Evolutionary conservation across 2,797 vertebrate genomes (phyloP).

Genomic region (Sebastes trivittatus): DNA sequence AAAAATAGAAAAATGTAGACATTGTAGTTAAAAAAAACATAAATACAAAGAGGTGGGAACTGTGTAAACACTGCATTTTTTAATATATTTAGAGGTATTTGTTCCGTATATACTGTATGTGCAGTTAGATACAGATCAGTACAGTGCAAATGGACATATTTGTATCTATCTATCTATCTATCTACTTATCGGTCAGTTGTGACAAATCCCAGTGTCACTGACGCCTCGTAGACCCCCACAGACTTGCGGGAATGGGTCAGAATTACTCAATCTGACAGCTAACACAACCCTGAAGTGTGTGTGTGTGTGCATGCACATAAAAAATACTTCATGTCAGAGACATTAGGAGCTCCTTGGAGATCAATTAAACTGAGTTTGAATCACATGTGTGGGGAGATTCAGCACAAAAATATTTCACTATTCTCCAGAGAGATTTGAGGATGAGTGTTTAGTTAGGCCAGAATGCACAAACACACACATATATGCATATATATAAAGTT

Average conservation of each 20-base stretch:
- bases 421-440: background rate
- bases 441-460: background rate
- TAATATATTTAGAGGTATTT: no score
- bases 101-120: no score
- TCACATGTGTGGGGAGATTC: background rate
- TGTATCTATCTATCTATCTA: background rate
- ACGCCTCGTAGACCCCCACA: background rate
- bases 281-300: background rate
- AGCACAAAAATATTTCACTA: constrained; percentile 9
- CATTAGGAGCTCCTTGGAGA: background rate
- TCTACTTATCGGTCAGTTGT: background rate
- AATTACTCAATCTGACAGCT: constrained; percentile 6
- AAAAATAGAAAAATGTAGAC: no score
- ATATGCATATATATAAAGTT: background rate
- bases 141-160: no score
- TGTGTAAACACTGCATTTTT: no score
- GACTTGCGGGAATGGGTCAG: no score
- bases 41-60: no score
- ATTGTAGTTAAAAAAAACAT: no score
- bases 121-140: no score
- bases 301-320: background rate
- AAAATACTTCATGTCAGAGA: constrained; percentile 4
- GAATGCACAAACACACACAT: background rate
- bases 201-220: constrained; percentile 3
- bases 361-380: background rate